Conservation (phyloP, 35 echinoderm and acorn worm species). For the Strongylocentrotus purpuratus region DNA sequence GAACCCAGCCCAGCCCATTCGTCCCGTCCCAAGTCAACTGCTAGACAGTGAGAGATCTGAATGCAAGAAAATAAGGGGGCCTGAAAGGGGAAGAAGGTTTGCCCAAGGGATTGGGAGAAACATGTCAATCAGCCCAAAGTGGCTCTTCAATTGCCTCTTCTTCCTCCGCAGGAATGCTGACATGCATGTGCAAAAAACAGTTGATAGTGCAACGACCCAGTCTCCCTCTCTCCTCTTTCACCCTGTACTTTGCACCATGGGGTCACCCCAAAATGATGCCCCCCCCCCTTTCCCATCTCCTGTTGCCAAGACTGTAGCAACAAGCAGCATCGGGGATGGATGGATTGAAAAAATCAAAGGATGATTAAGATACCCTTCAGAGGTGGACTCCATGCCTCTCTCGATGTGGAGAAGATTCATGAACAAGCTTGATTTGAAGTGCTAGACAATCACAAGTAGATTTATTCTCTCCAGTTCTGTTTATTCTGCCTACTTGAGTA, state of each 20-base stretch:
- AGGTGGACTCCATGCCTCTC: background rate
- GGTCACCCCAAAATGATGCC: background rate
- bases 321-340: background rate
- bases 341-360: background rate
- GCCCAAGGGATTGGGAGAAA: conserved; percentile 47
- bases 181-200: conserved; percentile 48
- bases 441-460: conserved; percentile 1
- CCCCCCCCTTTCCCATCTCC: background rate
- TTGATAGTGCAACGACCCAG: conserved; percentile 50
- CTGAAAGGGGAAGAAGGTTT: conserved; percentile 23
- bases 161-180: conserved; percentile 40
- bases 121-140: conserved; percentile 44
- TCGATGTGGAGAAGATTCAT: background rate
- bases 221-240: background rate
- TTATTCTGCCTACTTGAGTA: conserved; percentile 17
- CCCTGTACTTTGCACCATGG: conserved; percentile 11
- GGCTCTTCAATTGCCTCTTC: conserved; percentile 22
- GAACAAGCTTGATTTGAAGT: conserved; percentile 17
- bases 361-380: background rate
- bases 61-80: conserved; percentile 18
- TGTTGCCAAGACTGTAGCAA: background rate
- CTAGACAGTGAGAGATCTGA: conserved; percentile 8
- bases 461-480: conserved; percentile 4
- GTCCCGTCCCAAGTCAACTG: background rate
- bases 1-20: background rate